These are phyloP conservation scores for Stramonita haemastoma DNA, from an alignment of 2,888 invertebrate genomes.

Conservation along the genomic window DNA sequence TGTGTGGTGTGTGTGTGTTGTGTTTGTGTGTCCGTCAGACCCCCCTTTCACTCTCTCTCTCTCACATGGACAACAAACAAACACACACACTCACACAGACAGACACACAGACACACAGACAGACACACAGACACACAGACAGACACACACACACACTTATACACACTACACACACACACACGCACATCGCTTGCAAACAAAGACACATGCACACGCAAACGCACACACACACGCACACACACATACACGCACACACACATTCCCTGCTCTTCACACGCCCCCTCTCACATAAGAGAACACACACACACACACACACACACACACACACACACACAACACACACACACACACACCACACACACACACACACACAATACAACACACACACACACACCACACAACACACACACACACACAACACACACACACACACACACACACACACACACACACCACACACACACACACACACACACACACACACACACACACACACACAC, in stretches of 20 bases:
- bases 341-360: neutral
- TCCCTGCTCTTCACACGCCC: no score
- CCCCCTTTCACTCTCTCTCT: no score
- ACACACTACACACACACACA: no score
- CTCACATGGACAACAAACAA: no score
- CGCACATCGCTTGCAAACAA: no score
- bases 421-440: conserved; percentile 15
- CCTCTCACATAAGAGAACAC: neutral
- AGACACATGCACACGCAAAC: no score
- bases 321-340: neutral
- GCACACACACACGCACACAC: no score
- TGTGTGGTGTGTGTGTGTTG: no score
- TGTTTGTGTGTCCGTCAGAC: no score
- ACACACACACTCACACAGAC: neutral
- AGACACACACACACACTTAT: neutral
- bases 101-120: neutral
- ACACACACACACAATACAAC: conserved; percentile 7
- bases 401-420: no score
- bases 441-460: conserved; percentile 10
- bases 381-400: conserved; percentile 24
- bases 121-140: neutral
- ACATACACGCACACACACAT: neutral
- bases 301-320: neutral
- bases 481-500: neutral
- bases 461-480: conserved; percentile 3